Percentiles rank a stretch among this genome's conserved stretches.
phyloP scores from a whole-genome alignment of 53 echinoderm and acorn worm genomes.

The Patiria pectinifera region DNA sequence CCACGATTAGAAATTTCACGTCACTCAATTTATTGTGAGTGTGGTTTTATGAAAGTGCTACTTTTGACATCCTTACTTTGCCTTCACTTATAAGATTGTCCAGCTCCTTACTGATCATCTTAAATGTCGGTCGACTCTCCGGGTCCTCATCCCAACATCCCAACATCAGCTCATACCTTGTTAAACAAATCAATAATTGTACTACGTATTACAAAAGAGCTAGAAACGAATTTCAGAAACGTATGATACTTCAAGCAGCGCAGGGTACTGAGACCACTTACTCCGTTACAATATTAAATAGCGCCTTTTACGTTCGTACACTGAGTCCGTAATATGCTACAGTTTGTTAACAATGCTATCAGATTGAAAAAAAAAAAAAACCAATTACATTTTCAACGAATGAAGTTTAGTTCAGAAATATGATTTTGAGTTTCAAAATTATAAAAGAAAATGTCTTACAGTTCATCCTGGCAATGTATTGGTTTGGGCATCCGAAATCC shows the following conservation, averaged over 20 bases:
- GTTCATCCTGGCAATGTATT: constrained; percentile 76
- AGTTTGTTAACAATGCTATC: too few species aligned
- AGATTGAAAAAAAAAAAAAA: too few species aligned
- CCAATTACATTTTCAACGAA: too few species aligned
- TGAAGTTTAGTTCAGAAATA: background rate
- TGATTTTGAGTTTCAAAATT: background rate
- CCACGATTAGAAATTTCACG: too few species aligned
- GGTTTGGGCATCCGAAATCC: constrained; percentile 81
- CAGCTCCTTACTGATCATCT: constrained; percentile 26
- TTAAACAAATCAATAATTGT: background rate
- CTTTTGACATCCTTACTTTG: constrained; percentile 29
- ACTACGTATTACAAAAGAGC: too few species aligned
- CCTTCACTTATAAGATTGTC: constrained; percentile 63
- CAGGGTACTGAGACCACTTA: too few species aligned
- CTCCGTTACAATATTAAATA: too few species aligned
- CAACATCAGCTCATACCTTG: constrained; percentile 69
- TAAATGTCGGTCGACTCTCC: constrained; percentile 46
- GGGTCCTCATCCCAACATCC: constrained; percentile 72
- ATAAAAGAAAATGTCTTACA: constrained; percentile 51
- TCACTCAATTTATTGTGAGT: background rate
- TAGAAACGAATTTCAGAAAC: too few species aligned
- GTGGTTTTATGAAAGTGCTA: background rate
- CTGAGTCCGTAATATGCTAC: too few species aligned
- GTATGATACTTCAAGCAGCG: too few species aligned
- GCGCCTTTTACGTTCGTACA: too few species aligned